phyloP scores from a whole-genome alignment of 2,113 vertebrate genomes.

The Picathartes gymnocephalus region DNA sequence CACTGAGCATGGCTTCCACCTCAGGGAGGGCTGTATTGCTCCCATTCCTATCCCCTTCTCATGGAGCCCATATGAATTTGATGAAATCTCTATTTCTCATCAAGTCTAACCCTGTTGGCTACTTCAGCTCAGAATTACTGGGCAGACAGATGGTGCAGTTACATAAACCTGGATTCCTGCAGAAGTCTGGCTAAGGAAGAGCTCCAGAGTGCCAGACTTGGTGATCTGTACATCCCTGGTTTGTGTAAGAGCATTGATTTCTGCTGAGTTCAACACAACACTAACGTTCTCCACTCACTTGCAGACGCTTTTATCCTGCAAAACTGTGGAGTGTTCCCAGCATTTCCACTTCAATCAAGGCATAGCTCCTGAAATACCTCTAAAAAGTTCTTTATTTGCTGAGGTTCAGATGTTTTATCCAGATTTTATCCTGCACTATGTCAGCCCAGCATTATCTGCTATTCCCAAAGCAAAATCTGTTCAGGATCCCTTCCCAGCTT shows the following conservation, averaged over 20 bases:
- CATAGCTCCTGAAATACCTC: background rate
- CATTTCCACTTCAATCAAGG: background rate
- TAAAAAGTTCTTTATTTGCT: background rate
- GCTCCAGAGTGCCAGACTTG: background rate
- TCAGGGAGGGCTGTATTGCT: fast-evolving
- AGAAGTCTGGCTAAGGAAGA: conserved; percentile 10
- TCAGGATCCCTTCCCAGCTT: background rate
- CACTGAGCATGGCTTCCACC: fast-evolving
- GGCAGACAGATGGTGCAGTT: conserved; percentile 55
- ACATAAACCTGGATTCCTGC: conserved; percentile 35
- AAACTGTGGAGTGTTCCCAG: background rate
- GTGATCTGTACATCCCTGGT: background rate
- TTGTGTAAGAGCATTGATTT: background rate
- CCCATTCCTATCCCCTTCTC: background rate
- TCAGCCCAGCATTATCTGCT: background rate
- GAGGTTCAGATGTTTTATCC: background rate
- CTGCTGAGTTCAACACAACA: background rate
- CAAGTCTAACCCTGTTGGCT: background rate
- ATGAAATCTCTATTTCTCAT: background rate
- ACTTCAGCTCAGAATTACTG: background rate
- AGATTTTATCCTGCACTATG: background rate
- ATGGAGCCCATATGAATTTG: background rate
- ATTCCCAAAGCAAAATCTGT: background rate
- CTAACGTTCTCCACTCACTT: background rate
- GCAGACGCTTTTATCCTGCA: background rate